A percentile compares a stretch with the other conserved stretches of the same genome.
These are phyloP conservation scores for Cirrhinus mrigala DNA, from an alignment of 2,797 vertebrate genomes.

Conservation along the genomic window DNA sequence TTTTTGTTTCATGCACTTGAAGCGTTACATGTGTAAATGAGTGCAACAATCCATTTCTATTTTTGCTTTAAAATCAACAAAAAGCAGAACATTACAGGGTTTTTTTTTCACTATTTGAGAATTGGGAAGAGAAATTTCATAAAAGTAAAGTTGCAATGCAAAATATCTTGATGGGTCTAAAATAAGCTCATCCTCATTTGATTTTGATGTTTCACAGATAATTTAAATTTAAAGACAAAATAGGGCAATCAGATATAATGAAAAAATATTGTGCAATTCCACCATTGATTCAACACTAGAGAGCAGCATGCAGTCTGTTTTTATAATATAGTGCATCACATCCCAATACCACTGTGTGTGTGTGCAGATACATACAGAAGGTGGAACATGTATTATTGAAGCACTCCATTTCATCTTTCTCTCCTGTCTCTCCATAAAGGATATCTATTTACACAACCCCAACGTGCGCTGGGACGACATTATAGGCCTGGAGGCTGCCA, in stretches of 20 bases:
- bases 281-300: constrained; percentile 62
- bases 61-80: constrained; percentile 10
- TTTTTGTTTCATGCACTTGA: neutral
- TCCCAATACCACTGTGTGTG: too few species aligned
- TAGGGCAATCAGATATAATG: neutral
- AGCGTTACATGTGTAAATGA: neutral
- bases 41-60: neutral
- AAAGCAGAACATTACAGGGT: neutral
- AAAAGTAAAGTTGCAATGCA: too few species aligned
- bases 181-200: neutral
- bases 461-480: constrained; percentile 94
- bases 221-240: neutral
- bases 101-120: neutral
- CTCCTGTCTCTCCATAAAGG: constrained; percentile 80
- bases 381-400: constrained; percentile 60
- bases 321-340: constrained; percentile 42
- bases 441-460: constrained; percentile 96
- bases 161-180: neutral
- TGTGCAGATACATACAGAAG: constrained; percentile 33
- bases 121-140: neutral
- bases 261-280: neutral
- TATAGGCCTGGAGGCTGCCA: constrained; percentile 92
- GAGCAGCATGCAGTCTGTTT: constrained; percentile 59
- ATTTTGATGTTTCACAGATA: neutral
- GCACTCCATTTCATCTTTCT: constrained; percentile 57